phyloP scores from a whole-genome alignment of 2,113 vertebrate species.

The Colossoma macropomum region DNA sequence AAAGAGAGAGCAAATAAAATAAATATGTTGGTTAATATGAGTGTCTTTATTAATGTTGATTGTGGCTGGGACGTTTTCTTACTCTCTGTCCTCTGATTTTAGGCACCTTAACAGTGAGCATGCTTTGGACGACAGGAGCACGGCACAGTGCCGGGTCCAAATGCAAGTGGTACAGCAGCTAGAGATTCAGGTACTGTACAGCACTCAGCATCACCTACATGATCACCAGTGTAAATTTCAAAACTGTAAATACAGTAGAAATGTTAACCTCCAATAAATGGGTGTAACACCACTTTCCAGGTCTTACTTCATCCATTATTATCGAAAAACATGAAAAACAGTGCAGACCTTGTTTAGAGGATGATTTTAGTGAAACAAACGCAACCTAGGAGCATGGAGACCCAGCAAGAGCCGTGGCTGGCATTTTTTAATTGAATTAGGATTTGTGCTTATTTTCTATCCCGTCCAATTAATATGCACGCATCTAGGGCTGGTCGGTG shows the following conservation, averaged over 20 bases:
- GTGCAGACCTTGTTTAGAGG: not conserved
- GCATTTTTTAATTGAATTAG: slow-evolving; percentile 81
- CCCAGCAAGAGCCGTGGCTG: slow-evolving; percentile 72
- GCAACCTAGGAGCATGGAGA: slow-evolving; percentile 14
- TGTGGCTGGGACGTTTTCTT: not conserved
- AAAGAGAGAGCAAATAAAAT: no score
- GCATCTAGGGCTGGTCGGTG: slow-evolving; percentile 75
- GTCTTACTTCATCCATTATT: not conserved
- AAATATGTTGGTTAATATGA: no score
- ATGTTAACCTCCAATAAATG: not conserved
- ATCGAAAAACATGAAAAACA: not conserved
- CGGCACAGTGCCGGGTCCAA: slow-evolving; percentile 97
- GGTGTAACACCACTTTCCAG: not conserved
- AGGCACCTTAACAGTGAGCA: slow-evolving; percentile 99
- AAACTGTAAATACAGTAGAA: not conserved
- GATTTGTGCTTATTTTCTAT: slow-evolving; percentile 76
- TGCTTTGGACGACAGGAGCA: slow-evolving; percentile 96
- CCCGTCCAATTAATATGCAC: slow-evolving; percentile 76
- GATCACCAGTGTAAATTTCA: not conserved
- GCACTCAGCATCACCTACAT: not conserved
- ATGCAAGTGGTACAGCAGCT: slow-evolving; percentile 99
- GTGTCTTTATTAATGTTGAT: not conserved
- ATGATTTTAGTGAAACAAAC: slow-evolving; percentile 6
- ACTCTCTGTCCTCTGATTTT: slow-evolving; percentile 47
- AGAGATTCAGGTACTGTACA: slow-evolving; percentile 91